Evolutionary conservation across 2,888 invertebrate genomes (phyloP).

Genomic region (Diachrysia chrysitis): DNA sequence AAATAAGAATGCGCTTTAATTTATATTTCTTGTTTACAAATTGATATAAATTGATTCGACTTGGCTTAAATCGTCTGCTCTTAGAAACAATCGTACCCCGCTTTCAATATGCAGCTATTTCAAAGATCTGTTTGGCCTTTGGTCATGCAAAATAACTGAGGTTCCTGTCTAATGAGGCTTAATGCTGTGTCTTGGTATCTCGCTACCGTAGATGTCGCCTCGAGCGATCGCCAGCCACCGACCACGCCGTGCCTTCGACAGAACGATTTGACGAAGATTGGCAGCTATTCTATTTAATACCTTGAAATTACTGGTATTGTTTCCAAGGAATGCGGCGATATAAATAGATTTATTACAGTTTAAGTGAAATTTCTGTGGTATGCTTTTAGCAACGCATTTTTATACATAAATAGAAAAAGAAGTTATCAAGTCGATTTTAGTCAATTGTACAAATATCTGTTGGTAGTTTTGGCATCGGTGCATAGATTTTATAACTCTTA

Average conservation of each 20-base stretch:
- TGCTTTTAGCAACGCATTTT: not conserved
- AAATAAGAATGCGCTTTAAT: no score
- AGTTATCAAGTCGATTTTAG: not conserved
- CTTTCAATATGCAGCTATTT: constrained; percentile 36
- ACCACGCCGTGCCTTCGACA: constrained; percentile 46
- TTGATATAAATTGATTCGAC: not conserved
- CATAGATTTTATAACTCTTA: not conserved
- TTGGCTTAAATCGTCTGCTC: not conserved
- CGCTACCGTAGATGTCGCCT: constrained; percentile 63
- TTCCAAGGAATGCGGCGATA: constrained; percentile 20
- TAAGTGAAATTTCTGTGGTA: constrained; percentile 20
- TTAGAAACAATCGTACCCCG: constrained; percentile 20
- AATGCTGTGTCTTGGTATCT: constrained; percentile 64
- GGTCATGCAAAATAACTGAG: constrained; percentile 69
- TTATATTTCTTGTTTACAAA: no score
- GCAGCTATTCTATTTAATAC: constrained; percentile 68
- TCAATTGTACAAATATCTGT: no score
- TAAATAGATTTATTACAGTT: constrained; percentile 27
- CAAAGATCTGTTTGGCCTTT: constrained; percentile 40
- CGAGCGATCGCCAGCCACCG: constrained; percentile 36
- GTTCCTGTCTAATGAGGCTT: constrained; percentile 78
- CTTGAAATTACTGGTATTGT: constrained; percentile 44
- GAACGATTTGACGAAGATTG: constrained; percentile 68
- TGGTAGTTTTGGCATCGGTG: no score
- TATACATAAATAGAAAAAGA: not conserved